phyloP scores from a whole-genome alignment of 2,888 invertebrate genomes.

The Mongoloraphidia duomilia region DNA sequence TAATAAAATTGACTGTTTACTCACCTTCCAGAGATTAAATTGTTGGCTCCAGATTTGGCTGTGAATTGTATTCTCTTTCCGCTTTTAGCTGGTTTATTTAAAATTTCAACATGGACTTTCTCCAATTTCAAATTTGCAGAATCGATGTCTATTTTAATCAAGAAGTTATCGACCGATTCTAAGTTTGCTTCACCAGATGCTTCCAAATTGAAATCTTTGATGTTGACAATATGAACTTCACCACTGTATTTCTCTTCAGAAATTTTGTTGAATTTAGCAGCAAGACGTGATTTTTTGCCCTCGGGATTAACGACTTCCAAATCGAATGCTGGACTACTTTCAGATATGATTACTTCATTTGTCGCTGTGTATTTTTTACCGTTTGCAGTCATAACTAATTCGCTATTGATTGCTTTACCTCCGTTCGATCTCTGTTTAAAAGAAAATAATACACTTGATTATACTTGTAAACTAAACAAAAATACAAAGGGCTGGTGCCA shows the following conservation, averaged over 20 bases:
- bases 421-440: slow-evolving; percentile 18
- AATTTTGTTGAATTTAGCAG: slow-evolving; percentile 30
- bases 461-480: too few relatives aligned
- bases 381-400: slow-evolving; percentile 36
- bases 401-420: slow-evolving; percentile 22
- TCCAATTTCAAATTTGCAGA: slow-evolving; percentile 48
- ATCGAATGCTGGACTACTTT: slow-evolving; percentile 39
- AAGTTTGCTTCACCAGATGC: slow-evolving; percentile 38
- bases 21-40: slow-evolving; percentile 54
- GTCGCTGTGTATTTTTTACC: slow-evolving; percentile 42
- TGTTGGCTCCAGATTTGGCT: slow-evolving; percentile 47
- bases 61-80: slow-evolving; percentile 48
- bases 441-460: background rate
- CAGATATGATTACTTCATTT: slow-evolving; percentile 36
- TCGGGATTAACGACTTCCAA: slow-evolving; percentile 39
- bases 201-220: slow-evolving; percentile 37
- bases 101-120: slow-evolving; percentile 46
- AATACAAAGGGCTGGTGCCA: too few relatives aligned
- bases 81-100: slow-evolving; percentile 43
- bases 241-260: slow-evolving; percentile 43
- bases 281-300: slow-evolving; percentile 26
- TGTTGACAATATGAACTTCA: slow-evolving; percentile 37
- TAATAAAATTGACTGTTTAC: slow-evolving; percentile 6
- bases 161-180: slow-evolving; percentile 47
- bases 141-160: slow-evolving; percentile 43